These are phyloP conservation scores for Ptychobarbus kaznakovi DNA, from an alignment of 2,797 vertebrate species.

Conservation along the genomic window DNA sequence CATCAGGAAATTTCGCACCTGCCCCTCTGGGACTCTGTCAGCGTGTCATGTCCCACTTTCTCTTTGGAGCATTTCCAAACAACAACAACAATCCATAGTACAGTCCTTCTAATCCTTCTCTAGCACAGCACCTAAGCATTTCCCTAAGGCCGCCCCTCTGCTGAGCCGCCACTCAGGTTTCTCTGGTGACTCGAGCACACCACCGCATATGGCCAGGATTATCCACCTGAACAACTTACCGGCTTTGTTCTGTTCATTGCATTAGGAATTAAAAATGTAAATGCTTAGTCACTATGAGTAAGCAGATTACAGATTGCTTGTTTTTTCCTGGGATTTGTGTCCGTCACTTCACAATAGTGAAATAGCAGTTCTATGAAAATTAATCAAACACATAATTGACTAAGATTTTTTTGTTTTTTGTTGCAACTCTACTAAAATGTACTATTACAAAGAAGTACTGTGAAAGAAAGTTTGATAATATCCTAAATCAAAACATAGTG, in stretches of 20 bases:
- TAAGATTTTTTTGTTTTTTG: neutral
- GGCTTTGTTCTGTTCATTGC: neutral
- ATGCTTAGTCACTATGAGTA: slow-evolving; percentile 30
- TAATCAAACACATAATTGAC: neutral
- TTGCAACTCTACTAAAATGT: neutral
- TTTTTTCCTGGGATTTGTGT: neutral
- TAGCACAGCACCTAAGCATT: slow-evolving; percentile 65
- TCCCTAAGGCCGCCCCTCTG: slow-evolving; percentile 50
- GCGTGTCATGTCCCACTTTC: slow-evolving; percentile 34
- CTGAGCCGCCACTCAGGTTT: slow-evolving; percentile 37
- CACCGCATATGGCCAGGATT: slow-evolving; percentile 52
- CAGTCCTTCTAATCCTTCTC: slow-evolving; percentile 67
- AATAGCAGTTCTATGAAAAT: neutral
- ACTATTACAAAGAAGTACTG: neutral
- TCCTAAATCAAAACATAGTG: neutral
- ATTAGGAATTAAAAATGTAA: slow-evolving; percentile 16
- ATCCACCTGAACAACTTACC: slow-evolving; percentile 38
- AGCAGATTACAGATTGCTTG: neutral
- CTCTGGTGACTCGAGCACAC: slow-evolving; percentile 50
- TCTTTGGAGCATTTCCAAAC: slow-evolving; percentile 59
- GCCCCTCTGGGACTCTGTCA: slow-evolving; percentile 2
- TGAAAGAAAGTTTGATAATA: neutral
- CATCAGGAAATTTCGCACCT: neutral
- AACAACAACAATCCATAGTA: slow-evolving; percentile 28
- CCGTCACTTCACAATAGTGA: neutral